Evolutionary conservation across 1,140 invertebrate genomes (phyloP).

Genomic region (Thaumatotibia leucotreta): DNA sequence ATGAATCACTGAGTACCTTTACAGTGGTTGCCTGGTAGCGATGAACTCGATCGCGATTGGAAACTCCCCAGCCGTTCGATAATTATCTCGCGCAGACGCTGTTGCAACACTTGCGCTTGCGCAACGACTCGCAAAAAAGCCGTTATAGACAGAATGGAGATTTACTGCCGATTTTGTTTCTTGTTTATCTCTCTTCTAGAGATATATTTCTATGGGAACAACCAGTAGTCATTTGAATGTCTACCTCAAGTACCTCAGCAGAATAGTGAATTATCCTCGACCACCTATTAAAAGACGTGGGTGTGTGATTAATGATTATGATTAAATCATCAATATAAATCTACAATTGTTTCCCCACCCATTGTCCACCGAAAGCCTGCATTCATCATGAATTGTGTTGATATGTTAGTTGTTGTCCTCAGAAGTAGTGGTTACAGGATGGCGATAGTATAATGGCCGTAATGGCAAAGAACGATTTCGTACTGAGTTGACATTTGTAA

Average conservation of each 20-base stretch:
- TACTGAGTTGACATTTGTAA: no score
- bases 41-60: not conserved
- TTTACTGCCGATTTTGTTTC: constrained; percentile 25
- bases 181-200: not conserved
- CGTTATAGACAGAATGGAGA: constrained; percentile 19
- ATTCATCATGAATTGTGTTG: no score
- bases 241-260: no score
- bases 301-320: no score
- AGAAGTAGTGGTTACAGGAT: no score
- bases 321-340: not conserved
- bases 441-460: no score
- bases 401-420: no score
- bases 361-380: no score
- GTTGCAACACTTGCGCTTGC: constrained; percentile 49
- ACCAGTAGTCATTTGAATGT: no score
- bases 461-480: no score
- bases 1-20: not conserved
- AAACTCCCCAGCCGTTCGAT: constrained; percentile 24
- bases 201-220: not conserved
- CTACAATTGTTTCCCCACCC: not conserved
- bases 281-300: no score
- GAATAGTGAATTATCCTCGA: no score
- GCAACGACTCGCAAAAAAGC: constrained; percentile 43
- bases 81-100: constrained; percentile 35
- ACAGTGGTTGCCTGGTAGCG: not conserved